These are phyloP conservation scores for Ariopsis seemanni DNA, from an alignment of 2,113 vertebrate genomes.

Conservation along the genomic window DNA sequence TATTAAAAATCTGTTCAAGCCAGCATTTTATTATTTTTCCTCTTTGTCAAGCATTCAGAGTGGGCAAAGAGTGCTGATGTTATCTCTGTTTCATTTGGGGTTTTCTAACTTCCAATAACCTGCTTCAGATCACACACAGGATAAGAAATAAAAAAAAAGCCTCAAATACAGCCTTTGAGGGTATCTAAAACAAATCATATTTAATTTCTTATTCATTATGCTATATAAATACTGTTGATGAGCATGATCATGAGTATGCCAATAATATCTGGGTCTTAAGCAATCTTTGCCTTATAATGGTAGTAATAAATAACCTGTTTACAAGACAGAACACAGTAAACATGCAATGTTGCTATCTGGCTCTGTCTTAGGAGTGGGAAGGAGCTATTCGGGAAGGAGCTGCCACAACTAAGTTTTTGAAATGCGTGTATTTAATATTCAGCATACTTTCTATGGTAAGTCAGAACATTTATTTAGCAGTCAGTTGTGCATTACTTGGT, in stretches of 20 bases:
- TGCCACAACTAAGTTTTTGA: not conserved
- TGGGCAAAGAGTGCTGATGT: conserved; percentile 11
- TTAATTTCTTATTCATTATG: not conserved
- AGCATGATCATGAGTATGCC: not conserved
- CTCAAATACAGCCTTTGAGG: not conserved
- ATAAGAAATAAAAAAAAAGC: conserved; percentile 1
- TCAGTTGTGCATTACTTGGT: not conserved
- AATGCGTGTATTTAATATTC: not conserved
- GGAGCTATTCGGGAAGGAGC: not conserved
- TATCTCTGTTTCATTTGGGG: conserved; percentile 13
- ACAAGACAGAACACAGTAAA: not conserved
- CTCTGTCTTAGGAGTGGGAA: not conserved
- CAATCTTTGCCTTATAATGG: too few species aligned
- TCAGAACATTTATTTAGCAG: not conserved
- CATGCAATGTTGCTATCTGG: not conserved
- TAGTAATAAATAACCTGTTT: not conserved
- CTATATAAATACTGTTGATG: not conserved
- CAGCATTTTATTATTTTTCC: conserved; percentile 39
- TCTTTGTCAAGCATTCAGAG: not conserved
- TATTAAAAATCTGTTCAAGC: conserved; percentile 47
- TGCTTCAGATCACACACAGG: not conserved
- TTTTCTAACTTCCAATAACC: conserved; percentile 9
- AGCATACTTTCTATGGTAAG: not conserved
- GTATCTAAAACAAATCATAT: not conserved
- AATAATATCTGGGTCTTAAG: not conserved